A percentile compares a stretch with the other conserved stretches of the same genome.
phyloP scores from a whole-genome alignment of 2,113 vertebrate genomes.

The Anas platyrhynchos region DNA sequence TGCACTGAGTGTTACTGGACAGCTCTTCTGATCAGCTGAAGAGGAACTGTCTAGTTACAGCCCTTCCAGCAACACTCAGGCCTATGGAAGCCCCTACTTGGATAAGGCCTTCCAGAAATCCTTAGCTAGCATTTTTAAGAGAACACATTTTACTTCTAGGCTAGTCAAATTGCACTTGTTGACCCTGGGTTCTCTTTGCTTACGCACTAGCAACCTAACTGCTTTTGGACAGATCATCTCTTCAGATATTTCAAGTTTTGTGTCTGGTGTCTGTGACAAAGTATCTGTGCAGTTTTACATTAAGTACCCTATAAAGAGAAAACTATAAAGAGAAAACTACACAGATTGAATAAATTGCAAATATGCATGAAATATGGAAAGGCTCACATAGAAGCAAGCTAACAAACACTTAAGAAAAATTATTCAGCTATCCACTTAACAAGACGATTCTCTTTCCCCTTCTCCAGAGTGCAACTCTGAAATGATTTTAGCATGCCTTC shows the following conservation, averaged over 20 bases:
- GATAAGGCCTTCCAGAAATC: not conserved
- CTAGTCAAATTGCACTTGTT: not conserved
- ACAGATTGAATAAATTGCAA: not conserved
- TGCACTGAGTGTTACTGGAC: not conserved
- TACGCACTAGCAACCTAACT: not conserved
- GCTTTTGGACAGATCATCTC: not conserved
- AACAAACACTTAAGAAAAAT: not conserved
- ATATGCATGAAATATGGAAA: not conserved
- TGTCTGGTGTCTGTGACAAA: not conserved
- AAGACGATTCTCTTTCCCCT: not conserved
- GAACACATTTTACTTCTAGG: not conserved
- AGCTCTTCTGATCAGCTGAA: not conserved
- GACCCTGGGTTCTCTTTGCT: fast-evolving
- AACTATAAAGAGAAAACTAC: not conserved
- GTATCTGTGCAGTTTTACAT: not conserved
- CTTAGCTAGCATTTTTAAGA: not conserved
- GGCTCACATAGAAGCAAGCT: not conserved
- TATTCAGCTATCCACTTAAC: not conserved
- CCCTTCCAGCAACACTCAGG: not conserved
- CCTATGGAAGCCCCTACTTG: not conserved
- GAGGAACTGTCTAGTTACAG: too few relatives aligned
- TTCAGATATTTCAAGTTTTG: not conserved
- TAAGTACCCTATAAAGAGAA: not conserved
- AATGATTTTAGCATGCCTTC: not conserved
- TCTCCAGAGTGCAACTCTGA: not conserved